phyloP scores from a whole-genome alignment of 2,113 vertebrate genomes.

The Periophthalmodon schlosseri region DNA sequence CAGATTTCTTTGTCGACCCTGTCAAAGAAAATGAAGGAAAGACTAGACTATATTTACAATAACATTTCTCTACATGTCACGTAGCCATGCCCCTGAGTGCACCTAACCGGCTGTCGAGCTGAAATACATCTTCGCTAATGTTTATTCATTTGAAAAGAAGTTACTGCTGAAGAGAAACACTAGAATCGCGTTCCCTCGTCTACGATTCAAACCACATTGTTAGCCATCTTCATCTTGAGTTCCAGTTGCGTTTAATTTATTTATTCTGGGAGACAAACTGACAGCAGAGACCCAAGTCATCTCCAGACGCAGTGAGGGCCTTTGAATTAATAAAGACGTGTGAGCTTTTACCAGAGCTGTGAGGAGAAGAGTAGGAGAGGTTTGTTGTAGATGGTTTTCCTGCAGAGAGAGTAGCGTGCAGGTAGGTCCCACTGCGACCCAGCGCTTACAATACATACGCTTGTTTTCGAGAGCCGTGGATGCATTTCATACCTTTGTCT shows the following conservation, averaged over 20 bases:
- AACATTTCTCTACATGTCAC: slow-evolving; percentile 5
- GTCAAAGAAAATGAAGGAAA: neutral
- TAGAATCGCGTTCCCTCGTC: neutral
- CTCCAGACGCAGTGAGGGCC: slow-evolving; percentile 49
- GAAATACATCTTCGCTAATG: neutral
- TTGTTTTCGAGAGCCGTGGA: slow-evolving; percentile 48
- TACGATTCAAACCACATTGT: slow-evolving; percentile 13
- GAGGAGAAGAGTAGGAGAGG: slow-evolving; percentile 42
- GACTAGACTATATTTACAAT: neutral
- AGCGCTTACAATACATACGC: slow-evolving; percentile 54
- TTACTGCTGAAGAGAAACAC: slow-evolving; percentile 14
- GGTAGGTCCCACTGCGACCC: slow-evolving; percentile 17
- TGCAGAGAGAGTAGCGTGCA: slow-evolving; percentile 40
- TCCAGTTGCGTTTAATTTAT: slow-evolving; percentile 49
- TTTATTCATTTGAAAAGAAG: slow-evolving; percentile 10
- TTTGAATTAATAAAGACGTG: slow-evolving; percentile 63
- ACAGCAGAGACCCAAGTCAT: slow-evolving; percentile 46
- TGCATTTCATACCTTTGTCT: slow-evolving; percentile 39
- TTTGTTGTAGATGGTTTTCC: slow-evolving; percentile 49
- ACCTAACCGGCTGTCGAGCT: neutral
- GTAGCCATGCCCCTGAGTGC: neutral
- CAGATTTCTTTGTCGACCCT: neutral
- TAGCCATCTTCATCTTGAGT: slow-evolving; percentile 25
- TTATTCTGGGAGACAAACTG: slow-evolving; percentile 51
- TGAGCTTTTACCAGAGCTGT: slow-evolving; percentile 61